Evolutionary conservation across 1,140 invertebrate genomes (phyloP).

Genomic region (Nasonia vitripennis): DNA sequence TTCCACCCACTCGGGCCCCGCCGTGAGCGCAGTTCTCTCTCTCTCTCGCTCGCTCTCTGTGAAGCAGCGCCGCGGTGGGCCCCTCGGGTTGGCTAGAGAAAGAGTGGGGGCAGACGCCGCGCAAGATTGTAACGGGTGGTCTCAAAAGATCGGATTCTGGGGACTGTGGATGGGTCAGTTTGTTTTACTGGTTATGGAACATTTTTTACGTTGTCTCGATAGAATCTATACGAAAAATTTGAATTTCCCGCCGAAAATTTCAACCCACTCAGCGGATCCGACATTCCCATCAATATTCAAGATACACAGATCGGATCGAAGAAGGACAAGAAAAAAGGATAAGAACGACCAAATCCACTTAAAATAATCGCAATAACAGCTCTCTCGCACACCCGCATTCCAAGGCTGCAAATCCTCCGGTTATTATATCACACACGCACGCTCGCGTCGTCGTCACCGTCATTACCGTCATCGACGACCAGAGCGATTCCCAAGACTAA

Average conservation of each 20-base stretch:
- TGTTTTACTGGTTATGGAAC: too few relatives aligned
- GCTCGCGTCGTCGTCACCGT: background rate
- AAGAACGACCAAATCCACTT: background rate
- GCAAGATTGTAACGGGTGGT: background rate
- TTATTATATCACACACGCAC: constrained; percentile 20
- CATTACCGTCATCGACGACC: constrained; percentile 20
- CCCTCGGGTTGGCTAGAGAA: background rate
- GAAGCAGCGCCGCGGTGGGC: constrained; percentile 1
- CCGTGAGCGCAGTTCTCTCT: background rate
- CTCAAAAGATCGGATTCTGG: background rate
- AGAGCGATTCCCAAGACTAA: background rate
- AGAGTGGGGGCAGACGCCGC: background rate
- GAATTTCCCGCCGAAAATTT: background rate
- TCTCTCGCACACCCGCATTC: background rate
- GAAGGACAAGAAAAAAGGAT: background rate
- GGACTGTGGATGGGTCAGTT: background rate
- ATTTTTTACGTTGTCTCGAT: too few relatives aligned
- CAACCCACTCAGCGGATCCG: background rate
- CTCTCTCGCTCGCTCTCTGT: too few relatives aligned
- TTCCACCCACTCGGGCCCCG: constrained; percentile 61
- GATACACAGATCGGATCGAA: background rate
- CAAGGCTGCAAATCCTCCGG: background rate
- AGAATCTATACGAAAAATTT: background rate
- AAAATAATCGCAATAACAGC: background rate
- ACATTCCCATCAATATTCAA: too few relatives aligned